These are phyloP conservation scores for Ryuthela nishihirai DNA, from an alignment of 2,888 invertebrate species.

Conservation along the genomic window DNA sequence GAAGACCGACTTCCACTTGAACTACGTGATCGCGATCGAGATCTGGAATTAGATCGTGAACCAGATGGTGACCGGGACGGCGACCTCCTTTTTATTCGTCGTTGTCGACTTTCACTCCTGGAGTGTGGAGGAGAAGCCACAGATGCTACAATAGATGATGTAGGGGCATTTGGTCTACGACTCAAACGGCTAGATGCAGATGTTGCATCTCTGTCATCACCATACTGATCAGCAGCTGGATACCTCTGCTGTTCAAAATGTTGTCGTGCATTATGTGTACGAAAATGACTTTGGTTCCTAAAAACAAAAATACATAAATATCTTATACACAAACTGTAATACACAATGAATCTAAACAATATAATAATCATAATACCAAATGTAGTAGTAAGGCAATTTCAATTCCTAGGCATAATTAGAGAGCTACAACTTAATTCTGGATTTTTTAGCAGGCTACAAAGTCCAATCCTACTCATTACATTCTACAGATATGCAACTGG, in stretches of 20 bases:
- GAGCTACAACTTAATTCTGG: no score
- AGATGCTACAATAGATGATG: slow-evolving; percentile 24
- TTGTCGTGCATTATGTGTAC: slow-evolving; percentile 41
- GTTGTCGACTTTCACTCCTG: slow-evolving; percentile 27
- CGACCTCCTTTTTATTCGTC: slow-evolving; percentile 39
- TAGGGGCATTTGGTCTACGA: slow-evolving; percentile 25
- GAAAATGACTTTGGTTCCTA: slow-evolving; percentile 42
- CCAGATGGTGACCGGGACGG: slow-evolving; percentile 44
- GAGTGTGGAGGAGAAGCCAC: slow-evolving; percentile 26
- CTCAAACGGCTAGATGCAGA: slow-evolving; percentile 16
- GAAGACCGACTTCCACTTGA: slow-evolving; percentile 46
- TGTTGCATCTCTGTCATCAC: slow-evolving; percentile 33
- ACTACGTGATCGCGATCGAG: slow-evolving; percentile 45
- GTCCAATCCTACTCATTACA: no score
- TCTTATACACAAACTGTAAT: no score
- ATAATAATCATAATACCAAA: no score
- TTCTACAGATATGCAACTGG: no score
- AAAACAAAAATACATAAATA: no score
- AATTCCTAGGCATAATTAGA: no score
- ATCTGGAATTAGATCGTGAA: slow-evolving; percentile 46
- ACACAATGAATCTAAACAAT: no score
- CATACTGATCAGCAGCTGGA: slow-evolving; percentile 33
- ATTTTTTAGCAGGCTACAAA: no score
- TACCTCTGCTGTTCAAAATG: slow-evolving; percentile 40
- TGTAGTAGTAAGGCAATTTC: no score